A percentile compares a stretch with the other conserved stretches of the same genome.
These are phyloP conservation scores for Luscinia luscinia DNA, from an alignment of 2,797 vertebrate species.

Conservation along the genomic window DNA sequence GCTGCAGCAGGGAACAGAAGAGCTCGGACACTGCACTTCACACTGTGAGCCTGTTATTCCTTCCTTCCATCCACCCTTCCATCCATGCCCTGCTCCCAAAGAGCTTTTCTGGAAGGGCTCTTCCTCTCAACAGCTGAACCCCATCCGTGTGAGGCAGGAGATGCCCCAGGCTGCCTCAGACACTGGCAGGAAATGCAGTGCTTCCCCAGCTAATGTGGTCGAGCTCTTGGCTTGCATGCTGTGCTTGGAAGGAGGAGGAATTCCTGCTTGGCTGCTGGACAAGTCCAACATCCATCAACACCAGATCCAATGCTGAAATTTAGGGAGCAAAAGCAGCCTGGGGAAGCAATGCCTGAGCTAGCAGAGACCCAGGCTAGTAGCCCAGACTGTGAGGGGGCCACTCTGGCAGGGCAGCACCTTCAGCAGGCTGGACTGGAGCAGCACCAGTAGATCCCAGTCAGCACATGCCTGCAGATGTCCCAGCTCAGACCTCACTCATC, in stretches of 20 bases:
- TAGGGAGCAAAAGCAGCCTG: constrained; percentile 41
- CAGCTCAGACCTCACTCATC: neutral
- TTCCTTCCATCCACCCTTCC: neutral
- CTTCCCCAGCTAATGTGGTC: constrained; percentile 47
- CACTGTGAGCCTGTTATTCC: neutral
- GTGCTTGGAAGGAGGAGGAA: constrained; percentile 41
- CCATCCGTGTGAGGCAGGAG: constrained; percentile 42
- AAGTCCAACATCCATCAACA: constrained; percentile 55
- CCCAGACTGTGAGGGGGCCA: neutral
- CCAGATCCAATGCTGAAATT: constrained; percentile 25
- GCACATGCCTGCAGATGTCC: neutral
- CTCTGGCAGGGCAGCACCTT: neutral
- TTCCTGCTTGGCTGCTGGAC: constrained; percentile 49
- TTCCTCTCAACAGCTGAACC: constrained; percentile 53
- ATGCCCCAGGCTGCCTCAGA: constrained; percentile 50
- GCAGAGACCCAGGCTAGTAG: neutral
- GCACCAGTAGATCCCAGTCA: neutral
- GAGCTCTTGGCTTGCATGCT: constrained; percentile 42
- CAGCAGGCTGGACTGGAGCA: neutral
- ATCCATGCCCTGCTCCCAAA: neutral
- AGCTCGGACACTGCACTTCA: neutral
- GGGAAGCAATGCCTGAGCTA: neutral
- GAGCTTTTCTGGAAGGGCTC: constrained; percentile 35
- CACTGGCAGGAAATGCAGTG: constrained; percentile 51
- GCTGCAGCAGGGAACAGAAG: neutral